Evolutionary conservation across 2,888 invertebrate genomes (phyloP).

Genomic region (Julus scandinavius): DNA sequence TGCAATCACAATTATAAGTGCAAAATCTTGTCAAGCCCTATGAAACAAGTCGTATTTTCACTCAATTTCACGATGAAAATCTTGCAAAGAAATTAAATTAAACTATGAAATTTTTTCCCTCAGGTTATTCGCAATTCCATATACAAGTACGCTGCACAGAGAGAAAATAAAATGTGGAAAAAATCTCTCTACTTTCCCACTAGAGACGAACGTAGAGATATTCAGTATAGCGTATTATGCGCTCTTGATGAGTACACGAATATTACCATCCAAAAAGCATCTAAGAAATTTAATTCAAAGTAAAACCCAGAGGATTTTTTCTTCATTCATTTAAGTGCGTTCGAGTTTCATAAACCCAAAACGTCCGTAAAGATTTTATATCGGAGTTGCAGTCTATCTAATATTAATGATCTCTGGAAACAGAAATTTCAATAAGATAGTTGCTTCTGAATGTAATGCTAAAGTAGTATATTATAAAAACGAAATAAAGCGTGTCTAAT

Average conservation of each 20-base stretch:
- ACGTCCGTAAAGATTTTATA: conserved; percentile 15
- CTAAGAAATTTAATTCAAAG: conserved; percentile 9
- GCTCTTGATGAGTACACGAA: not conserved
- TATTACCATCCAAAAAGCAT: conserved; percentile 17
- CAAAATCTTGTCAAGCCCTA: not conserved
- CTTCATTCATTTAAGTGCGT: conserved; percentile 34
- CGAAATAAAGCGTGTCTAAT: not conserved
- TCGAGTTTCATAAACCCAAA: not conserved
- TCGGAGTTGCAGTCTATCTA: not conserved
- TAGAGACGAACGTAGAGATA: not conserved
- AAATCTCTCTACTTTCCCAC: not conserved
- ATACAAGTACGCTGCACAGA: not conserved
- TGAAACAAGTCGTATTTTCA: not conserved
- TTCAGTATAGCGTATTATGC: not conserved
- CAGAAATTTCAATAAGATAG: conserved; percentile 23
- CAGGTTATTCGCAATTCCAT: not conserved
- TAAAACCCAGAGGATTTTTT: conserved; percentile 34
- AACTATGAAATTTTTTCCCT: conserved; percentile 3
- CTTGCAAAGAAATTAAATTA: not conserved
- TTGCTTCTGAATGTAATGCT: not conserved
- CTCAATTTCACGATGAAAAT: not conserved
- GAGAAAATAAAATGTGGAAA: not conserved
- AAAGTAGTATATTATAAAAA: conserved; percentile 1
- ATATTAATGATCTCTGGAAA: conserved; percentile 36
- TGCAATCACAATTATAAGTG: not conserved